A percentile compares a stretch with the other conserved stretches of the same genome.
Evolutionary conservation across 2,888 invertebrate genomes (phyloP).

Genomic region (Achlya flavicornis): DNA sequence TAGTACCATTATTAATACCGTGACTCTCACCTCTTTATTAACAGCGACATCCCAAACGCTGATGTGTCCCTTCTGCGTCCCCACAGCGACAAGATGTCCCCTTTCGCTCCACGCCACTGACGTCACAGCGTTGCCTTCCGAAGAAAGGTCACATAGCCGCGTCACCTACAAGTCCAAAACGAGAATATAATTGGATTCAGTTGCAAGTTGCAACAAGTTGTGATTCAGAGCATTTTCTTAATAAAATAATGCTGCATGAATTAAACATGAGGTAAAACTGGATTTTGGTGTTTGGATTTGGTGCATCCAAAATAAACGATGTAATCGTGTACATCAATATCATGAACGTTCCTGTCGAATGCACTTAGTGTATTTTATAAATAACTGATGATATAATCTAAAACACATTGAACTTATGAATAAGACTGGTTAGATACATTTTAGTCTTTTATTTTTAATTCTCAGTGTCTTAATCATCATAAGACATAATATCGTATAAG

Average conservation of each 20-base stretch:
- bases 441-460: neutral
- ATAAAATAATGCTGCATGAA: neutral
- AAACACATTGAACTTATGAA: neutral
- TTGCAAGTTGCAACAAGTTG: constrained; percentile 3
- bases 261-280: neutral
- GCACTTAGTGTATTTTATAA: neutral
- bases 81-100: constrained; percentile 98
- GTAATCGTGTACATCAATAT: neutral
- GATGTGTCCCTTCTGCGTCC: constrained; percentile 98
- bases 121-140: constrained; percentile 97
- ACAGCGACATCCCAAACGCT: constrained; percentile 99
- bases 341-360: neutral
- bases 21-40: constrained; percentile 88
- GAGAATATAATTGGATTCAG: constrained; percentile 9
- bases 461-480: neutral
- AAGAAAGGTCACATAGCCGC: constrained; percentile 96
- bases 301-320: neutral
- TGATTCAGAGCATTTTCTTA: neutral
- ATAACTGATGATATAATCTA: neutral
- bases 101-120: constrained; percentile 99
- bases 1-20: constrained; percentile 17
- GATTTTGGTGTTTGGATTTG: neutral
- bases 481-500: neutral
- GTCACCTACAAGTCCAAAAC: constrained; percentile 86
- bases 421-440: neutral